These are phyloP conservation scores for Cremastinae sp. DNA, from an alignment of 2,888 invertebrate species.

Conservation along the genomic window DNA sequence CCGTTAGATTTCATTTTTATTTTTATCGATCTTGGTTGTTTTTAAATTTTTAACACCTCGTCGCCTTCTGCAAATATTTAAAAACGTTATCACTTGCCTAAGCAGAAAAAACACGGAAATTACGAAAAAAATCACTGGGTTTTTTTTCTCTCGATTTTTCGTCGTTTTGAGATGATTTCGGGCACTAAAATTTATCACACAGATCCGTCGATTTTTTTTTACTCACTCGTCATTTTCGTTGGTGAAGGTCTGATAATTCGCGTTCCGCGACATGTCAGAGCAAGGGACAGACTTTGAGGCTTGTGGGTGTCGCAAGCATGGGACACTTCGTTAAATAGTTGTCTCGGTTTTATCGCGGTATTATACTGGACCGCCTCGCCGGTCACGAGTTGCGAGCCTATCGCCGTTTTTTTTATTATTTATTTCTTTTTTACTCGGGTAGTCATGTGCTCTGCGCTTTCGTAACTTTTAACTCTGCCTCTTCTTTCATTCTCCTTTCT, in stretches of 20 bases:
- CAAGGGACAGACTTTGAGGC: conserved; percentile 62
- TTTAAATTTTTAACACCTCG: too few relatives aligned
- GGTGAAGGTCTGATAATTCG: conserved; percentile 72
- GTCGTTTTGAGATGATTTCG: too few relatives aligned
- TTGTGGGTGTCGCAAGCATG: conserved; percentile 61
- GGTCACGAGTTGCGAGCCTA: conserved; percentile 71
- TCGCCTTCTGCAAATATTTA: too few relatives aligned
- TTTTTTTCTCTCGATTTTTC: too few relatives aligned
- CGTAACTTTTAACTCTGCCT: conserved; percentile 53
- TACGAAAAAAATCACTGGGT: too few relatives aligned
- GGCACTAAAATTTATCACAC: too few relatives aligned
- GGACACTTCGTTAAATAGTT: conserved; percentile 68
- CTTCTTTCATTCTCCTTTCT: conserved; percentile 60
- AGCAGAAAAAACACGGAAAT: too few relatives aligned
- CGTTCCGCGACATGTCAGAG: conserved; percentile 67
- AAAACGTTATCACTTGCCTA: too few relatives aligned
- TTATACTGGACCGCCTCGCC: conserved; percentile 36
- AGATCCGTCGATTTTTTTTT: conserved; percentile 6
- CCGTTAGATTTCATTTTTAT: too few relatives aligned
- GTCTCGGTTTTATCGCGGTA: conserved; percentile 68
- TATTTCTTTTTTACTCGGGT: conserved; percentile 39
- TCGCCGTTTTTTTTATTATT: conserved; percentile 57
- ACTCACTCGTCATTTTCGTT: conserved; percentile 65
- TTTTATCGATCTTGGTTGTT: too few relatives aligned
- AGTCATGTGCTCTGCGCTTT: conserved; percentile 68